Percentiles rank a stretch among this genome's conserved stretches.
Evolutionary conservation across 2,797 vertebrate genomes (phyloP).

Genomic region (Sebastes ruberrimus): DNA sequence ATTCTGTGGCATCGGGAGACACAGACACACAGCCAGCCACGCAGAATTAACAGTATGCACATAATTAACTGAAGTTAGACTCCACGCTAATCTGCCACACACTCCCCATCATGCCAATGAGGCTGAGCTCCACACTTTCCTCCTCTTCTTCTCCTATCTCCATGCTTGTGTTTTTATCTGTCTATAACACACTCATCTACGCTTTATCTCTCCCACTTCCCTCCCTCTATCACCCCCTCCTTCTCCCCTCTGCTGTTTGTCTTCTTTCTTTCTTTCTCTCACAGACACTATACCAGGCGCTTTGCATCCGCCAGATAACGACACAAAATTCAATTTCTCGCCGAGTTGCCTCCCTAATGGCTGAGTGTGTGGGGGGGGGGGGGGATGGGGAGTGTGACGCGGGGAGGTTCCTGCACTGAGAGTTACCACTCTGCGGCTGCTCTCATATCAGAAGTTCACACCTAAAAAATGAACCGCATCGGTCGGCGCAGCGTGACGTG

Average conservation of each 20-base stretch:
- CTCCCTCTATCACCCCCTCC: constrained; percentile 18
- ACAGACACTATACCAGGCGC: constrained; percentile 46
- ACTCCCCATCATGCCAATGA: constrained; percentile 45
- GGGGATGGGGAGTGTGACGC: not conserved
- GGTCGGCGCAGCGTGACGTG: not conserved
- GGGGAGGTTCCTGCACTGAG: constrained; percentile 4
- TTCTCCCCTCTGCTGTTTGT: constrained; percentile 19
- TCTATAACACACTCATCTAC: constrained; percentile 31
- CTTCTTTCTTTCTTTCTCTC: constrained; percentile 21
- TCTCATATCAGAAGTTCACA: constrained; percentile 19
- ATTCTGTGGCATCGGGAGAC: constrained; percentile 27
- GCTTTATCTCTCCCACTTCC: constrained; percentile 15
- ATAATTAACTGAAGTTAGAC: constrained; percentile 67
- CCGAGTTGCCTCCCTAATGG: constrained; percentile 70
- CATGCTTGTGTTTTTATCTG: constrained; percentile 37
- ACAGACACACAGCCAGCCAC: constrained; percentile 43
- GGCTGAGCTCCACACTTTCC: constrained; percentile 38
- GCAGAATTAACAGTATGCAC: constrained; percentile 65
- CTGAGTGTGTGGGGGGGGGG: not conserved
- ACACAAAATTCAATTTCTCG: constrained; percentile 80
- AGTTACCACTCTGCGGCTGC: not conserved
- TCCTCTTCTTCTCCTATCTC: not conserved
- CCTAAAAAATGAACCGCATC: not conserved
- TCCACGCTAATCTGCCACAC: constrained; percentile 55
- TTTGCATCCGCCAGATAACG: constrained; percentile 76